Evolutionary conservation across 2,797 vertebrate genomes (phyloP), one percentile per base, ranked within the genome.

Genomic region (Meda fulgida): DNA sequence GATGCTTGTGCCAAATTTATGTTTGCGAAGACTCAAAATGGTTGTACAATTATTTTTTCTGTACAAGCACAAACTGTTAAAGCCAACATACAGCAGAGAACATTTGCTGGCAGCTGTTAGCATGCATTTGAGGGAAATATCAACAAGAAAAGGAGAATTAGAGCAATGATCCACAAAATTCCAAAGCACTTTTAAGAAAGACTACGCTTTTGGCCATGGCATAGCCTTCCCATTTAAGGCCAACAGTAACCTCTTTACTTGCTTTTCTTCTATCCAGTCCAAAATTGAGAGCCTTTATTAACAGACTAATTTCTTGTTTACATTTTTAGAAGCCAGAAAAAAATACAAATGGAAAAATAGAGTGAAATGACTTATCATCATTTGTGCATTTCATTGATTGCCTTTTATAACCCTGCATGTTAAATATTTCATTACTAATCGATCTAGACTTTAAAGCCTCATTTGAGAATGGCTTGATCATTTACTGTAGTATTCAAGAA

Each of bases 391-490:
- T 60, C 23, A 79, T 48, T 48, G 18, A 48, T 79, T 79, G 58
- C 18, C 38, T 55, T 69, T 40, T 53, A 70, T 55, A n/a, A 55
- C 46, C 23, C 14, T 38, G 79, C 60, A 65, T 55, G 48, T 81
- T 70, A 55, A 81, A 70, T 70, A 81, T 29, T 81, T 19, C 63
- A 67, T 80, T 36, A 34, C 78, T n/a, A 67, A 80, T 80, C 5
- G 0, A 79, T 48, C 40, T 40, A n/a, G 46, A 53, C 31, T 38
- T 55, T 67, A 70, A 81, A 81, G 46, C 23, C 34, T 53, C 31
- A 13, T 70, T 81, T 70, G 31, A 70, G 66, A 55, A 70, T 21
- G 23, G 13, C 60, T 65, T 34, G 40, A 29, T 48, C 26, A 65
- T 79, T 79, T 46, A 60, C 46, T 48, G 4, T 46, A 46, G 36